Conservation (phyloP, 30 jellyfish, hydroid and myxozoan genomes). For the Nemopilema nomurai region DNA sequence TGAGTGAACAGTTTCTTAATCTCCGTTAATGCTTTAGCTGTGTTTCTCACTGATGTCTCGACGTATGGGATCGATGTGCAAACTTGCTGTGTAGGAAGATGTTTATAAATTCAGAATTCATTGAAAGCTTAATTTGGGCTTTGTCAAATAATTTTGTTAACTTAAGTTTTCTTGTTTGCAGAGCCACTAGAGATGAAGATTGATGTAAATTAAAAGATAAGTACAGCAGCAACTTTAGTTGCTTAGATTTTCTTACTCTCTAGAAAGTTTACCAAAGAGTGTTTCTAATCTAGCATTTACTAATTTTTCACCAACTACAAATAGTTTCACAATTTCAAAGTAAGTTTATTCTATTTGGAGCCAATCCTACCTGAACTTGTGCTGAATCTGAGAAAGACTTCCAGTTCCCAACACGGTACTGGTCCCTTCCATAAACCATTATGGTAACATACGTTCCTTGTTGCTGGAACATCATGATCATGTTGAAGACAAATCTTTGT, state of each 20-base stretch:
- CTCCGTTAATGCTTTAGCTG: constrained; percentile 84
- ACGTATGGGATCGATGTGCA: constrained; percentile 94
- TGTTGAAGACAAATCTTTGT: constrained; percentile 84
- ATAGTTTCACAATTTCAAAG: not conserved
- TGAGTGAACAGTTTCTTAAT: constrained; percentile 64
- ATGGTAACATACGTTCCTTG: constrained; percentile 92
- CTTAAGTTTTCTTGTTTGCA: no score
- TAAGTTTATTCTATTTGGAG: not conserved
- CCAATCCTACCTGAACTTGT: constrained; percentile 79
- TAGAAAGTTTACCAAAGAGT: no score
- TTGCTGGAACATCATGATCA: constrained; percentile 84
- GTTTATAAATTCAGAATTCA: no score
- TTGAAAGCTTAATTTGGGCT: no score
- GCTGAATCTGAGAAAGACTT: constrained; percentile 75
- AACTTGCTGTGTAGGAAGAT: constrained; percentile 50
- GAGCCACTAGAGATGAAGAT: no score
- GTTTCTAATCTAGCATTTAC: no score
- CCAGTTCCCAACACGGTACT: constrained; percentile 86
- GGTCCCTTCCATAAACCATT: constrained; percentile 96
- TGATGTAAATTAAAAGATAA: not conserved
- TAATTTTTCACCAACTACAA: not conserved
- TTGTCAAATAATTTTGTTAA: no score
- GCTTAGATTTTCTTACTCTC: no score
- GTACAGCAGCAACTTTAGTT: no score
- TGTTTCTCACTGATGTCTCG: constrained; percentile 83